Evolutionary conservation across 2,113 vertebrate genomes (phyloP).

Genomic region (Ammodytes dubius): DNA sequence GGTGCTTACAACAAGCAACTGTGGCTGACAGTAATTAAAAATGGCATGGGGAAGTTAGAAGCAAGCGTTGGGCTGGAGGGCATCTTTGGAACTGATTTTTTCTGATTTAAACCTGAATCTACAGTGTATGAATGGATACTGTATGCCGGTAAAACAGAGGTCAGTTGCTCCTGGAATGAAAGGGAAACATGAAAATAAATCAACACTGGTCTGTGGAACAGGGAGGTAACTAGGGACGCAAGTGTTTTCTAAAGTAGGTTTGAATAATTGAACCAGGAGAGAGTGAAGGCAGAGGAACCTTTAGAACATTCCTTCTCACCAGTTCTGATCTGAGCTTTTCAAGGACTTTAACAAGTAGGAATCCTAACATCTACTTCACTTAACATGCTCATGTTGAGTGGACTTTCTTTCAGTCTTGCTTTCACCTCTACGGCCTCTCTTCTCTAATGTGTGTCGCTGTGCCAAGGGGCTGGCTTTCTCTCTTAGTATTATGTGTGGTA

Average conservation of each 20-base stretch:
- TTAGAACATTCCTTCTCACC: constrained; percentile 22
- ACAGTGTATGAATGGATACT: constrained; percentile 23
- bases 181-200: constrained; percentile 41
- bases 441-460: neutral
- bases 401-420: constrained; percentile 11
- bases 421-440: constrained; percentile 10
- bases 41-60: constrained; percentile 24
- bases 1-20: constrained; percentile 18
- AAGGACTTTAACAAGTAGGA: constrained; percentile 43
- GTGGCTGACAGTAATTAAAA: constrained; percentile 53
- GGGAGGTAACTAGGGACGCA: constrained; percentile 26
- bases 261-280: constrained; percentile 39
- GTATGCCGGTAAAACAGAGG: constrained; percentile 1
- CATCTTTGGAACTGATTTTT: constrained; percentile 40
- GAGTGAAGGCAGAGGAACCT: constrained; percentile 13
- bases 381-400: constrained; percentile 6
- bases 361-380: neutral
- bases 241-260: constrained; percentile 42
- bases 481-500: neutral
- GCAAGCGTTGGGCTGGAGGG: constrained; percentile 45
- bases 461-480: neutral
- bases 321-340: constrained; percentile 45
- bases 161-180: constrained; percentile 37
- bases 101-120: constrained; percentile 7
- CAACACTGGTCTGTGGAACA: constrained; percentile 13